Conservation (phyloP, 2,888 invertebrate species). For the Omphaloscelis lunosa region DNA sequence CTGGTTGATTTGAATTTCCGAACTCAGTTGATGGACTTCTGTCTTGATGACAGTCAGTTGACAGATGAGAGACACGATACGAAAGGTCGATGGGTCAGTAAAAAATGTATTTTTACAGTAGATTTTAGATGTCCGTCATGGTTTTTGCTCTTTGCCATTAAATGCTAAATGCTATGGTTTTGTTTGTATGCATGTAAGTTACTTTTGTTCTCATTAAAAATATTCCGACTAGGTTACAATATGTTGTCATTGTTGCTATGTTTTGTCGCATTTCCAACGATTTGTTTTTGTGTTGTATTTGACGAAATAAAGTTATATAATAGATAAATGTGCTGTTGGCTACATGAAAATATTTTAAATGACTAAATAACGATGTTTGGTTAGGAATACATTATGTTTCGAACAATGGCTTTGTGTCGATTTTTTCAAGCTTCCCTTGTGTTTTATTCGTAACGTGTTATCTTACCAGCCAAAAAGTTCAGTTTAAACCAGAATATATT, state of each 20-base stretch:
- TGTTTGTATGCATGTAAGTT: slow-evolving; percentile 84
- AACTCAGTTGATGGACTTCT: neutral
- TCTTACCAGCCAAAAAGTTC: neutral
- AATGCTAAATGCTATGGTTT: slow-evolving; percentile 77
- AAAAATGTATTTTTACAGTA: slow-evolving; percentile 78
- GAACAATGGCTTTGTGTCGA: neutral
- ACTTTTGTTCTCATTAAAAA: slow-evolving; percentile 63
- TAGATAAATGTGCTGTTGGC: slow-evolving; percentile 31
- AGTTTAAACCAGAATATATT: slow-evolving; percentile 8
- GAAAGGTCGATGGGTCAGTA: slow-evolving; percentile 84
- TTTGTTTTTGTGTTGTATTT: slow-evolving; percentile 58
- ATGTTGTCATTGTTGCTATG: slow-evolving; percentile 58
- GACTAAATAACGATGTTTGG: neutral
- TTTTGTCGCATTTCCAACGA: slow-evolving; percentile 53
- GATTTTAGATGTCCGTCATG: slow-evolving; percentile 82
- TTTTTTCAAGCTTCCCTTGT: slow-evolving; percentile 13
- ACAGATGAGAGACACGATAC: slow-evolving; percentile 67
- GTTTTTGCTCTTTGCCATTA: slow-evolving; percentile 85
- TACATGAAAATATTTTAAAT: slow-evolving; percentile 10
- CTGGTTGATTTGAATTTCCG: neutral
- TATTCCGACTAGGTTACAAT: slow-evolving; percentile 49
- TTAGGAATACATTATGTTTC: slow-evolving; percentile 10
- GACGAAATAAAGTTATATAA: slow-evolving; percentile 64
- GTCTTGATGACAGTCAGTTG: slow-evolving; percentile 25
- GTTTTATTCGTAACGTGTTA: slow-evolving; percentile 3